A percentile compares a stretch with the other conserved stretches of the same genome.
Evolutionary conservation across 2,888 invertebrate genomes (phyloP).

Genomic region (Xestia sexstrigata): DNA sequence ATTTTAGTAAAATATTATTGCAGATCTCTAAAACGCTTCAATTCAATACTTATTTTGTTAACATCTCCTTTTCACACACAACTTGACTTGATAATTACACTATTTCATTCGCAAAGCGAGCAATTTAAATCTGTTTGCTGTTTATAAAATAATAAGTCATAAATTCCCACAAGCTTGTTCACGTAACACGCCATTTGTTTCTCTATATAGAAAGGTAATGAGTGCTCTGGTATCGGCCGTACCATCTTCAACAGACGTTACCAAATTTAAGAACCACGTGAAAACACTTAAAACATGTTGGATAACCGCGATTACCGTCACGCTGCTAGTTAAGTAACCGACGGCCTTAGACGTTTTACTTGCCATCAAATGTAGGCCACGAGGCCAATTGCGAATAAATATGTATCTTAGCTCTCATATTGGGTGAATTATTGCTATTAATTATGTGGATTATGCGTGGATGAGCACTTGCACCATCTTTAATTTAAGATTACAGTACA

Average conservation of each 20-base stretch:
- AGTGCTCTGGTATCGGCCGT: conserved; percentile 48
- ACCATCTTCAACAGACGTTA: conserved; percentile 59
- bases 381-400: conserved; percentile 66
- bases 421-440: conserved; percentile 32
- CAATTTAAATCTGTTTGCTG: conserved; percentile 18
- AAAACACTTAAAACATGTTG: conserved; percentile 65
- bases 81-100: conserved; percentile 18
- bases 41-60: conserved; percentile 6
- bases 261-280: conserved; percentile 66
- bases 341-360: conserved; percentile 65
- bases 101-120: not conserved
- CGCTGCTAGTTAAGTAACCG: conserved; percentile 64
- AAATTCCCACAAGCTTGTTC: conserved; percentile 51
- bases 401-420: conserved; percentile 46
- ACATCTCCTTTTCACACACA: not conserved
- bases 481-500: conserved; percentile 15
- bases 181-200: conserved; percentile 58
- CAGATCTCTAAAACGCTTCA: not conserved
- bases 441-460: conserved; percentile 19
- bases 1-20: not conserved
- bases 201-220: conserved; percentile 59
- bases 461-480: conserved; percentile 18
- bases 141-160: conserved; percentile 8
- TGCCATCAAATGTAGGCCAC: conserved; percentile 68
- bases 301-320: conserved; percentile 64